Percentiles rank a stretch among this genome's conserved stretches.
Evolutionary conservation across 2,888 invertebrate species (phyloP).

Genomic region (Pseudoips prasinana): DNA sequence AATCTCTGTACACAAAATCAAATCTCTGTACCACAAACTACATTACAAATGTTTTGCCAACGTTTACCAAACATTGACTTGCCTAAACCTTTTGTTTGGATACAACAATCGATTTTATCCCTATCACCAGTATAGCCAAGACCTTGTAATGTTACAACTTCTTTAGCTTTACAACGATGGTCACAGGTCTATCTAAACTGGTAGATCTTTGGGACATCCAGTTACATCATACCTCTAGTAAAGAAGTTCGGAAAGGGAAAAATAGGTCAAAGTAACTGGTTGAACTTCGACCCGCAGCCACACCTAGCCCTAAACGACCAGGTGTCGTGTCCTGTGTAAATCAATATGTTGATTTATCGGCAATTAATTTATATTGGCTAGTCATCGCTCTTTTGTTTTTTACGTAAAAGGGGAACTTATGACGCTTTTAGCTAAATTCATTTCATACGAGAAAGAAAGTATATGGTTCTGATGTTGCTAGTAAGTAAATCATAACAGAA

Average conservation of each 20-base stretch:
- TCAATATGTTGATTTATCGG: slow-evolving; percentile 41
- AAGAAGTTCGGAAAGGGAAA: too few relatives aligned
- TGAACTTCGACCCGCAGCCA: slow-evolving; percentile 21
- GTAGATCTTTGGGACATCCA: too few relatives aligned
- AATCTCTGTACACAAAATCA: too few relatives aligned
- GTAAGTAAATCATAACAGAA: too few relatives aligned
- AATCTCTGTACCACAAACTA: too few relatives aligned
- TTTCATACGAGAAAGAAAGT: not conserved
- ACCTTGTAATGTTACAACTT: not conserved
- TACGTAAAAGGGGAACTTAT: not conserved
- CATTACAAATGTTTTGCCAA: slow-evolving; percentile 13
- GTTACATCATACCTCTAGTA: too few relatives aligned
- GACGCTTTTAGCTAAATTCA: slow-evolving; percentile 7
- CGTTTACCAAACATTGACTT: slow-evolving; percentile 7
- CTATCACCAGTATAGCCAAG: slow-evolving; percentile 6
- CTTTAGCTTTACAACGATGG: too few relatives aligned
- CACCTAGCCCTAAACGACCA: slow-evolving; percentile 42
- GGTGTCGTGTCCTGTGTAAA: slow-evolving; percentile 41
- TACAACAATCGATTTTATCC: slow-evolving; percentile 20
- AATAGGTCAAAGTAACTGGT: slow-evolving; percentile 10
- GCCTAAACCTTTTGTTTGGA: slow-evolving; percentile 12
- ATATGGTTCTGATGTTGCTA: too few relatives aligned
- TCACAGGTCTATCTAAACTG: too few relatives aligned
- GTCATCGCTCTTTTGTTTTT: slow-evolving; percentile 31
- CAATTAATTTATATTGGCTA: slow-evolving; percentile 39